Conservation (phyloP, 2,113 vertebrate species). For the Boulengeromyrus knoepffleri region DNA sequence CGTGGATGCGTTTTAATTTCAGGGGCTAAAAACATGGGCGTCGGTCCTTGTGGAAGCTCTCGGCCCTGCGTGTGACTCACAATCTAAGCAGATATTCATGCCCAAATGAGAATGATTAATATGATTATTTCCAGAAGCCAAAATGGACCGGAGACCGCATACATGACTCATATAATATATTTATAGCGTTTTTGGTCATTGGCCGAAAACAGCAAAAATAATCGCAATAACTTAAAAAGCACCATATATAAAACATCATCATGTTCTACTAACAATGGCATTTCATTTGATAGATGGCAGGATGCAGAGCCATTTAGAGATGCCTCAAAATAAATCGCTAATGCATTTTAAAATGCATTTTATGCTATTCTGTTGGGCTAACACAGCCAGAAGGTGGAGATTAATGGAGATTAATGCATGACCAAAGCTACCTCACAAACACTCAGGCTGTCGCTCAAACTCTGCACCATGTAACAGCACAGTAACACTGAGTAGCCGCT, state of each 20-base stretch:
- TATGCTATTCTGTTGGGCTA: background rate
- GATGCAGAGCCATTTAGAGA: background rate
- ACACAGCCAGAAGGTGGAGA: background rate
- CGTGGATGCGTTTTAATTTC: background rate
- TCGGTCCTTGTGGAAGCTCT: background rate
- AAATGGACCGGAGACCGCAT: background rate
- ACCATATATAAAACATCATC: background rate
- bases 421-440: background rate
- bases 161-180: background rate
- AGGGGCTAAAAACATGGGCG: background rate
- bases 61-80: background rate
- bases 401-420: constrained; percentile 6
- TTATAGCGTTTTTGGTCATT: background rate
- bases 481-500: background rate
- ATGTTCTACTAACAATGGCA: background rate
- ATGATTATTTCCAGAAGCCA: background rate
- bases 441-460: background rate
- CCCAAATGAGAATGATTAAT: background rate
- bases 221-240: background rate
- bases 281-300: constrained; percentile 2
- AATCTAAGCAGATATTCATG: background rate
- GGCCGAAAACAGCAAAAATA: background rate
- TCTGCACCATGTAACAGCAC: background rate
- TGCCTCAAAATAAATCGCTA: background rate
- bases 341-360: constrained; percentile 4